These are phyloP conservation scores for Cosmia pyralina DNA, from an alignment of 2,888 invertebrate genomes.

Conservation along the genomic window DNA sequence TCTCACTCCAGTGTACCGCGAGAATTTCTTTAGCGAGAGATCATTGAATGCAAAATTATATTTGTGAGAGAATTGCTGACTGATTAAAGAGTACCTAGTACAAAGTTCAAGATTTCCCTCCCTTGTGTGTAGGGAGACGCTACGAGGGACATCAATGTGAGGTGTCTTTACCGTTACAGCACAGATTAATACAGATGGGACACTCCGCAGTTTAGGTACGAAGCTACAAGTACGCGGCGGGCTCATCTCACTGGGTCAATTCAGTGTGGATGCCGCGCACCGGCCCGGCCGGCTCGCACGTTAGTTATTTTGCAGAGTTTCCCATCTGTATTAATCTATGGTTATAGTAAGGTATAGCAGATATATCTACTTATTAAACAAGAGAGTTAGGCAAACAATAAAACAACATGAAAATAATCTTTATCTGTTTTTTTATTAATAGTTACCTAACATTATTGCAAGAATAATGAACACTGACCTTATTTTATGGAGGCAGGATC, in stretches of 20 bases:
- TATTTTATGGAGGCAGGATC: conserved; percentile 11
- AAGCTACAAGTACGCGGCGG: too few species aligned
- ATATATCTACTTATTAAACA: neutral
- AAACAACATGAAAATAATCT: neutral
- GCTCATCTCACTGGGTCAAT: too few species aligned
- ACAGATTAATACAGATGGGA: too few species aligned
- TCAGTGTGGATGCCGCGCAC: too few species aligned
- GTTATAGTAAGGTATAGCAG: too few species aligned
- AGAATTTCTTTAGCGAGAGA: conserved; percentile 60
- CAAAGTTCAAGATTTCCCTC: conserved; percentile 23
- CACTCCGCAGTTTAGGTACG: too few species aligned
- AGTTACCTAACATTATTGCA: neutral
- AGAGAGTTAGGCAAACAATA: neutral
- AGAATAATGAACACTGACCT: conserved; percentile 25
- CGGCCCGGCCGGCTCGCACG: too few species aligned
- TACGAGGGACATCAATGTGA: neutral
- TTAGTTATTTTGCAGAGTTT: too few species aligned
- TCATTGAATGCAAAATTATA: conserved; percentile 63
- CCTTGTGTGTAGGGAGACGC: neutral
- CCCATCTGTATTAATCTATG: too few species aligned
- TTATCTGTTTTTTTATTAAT: neutral
- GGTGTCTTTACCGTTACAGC: neutral
- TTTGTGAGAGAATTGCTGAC: conserved; percentile 49
- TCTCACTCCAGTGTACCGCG: conserved; percentile 64
- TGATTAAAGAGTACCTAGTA: conserved; percentile 49